Evolutionary conservation across 2,797 vertebrate species (phyloP).

Genomic region (Naso thynnoides): DNA sequence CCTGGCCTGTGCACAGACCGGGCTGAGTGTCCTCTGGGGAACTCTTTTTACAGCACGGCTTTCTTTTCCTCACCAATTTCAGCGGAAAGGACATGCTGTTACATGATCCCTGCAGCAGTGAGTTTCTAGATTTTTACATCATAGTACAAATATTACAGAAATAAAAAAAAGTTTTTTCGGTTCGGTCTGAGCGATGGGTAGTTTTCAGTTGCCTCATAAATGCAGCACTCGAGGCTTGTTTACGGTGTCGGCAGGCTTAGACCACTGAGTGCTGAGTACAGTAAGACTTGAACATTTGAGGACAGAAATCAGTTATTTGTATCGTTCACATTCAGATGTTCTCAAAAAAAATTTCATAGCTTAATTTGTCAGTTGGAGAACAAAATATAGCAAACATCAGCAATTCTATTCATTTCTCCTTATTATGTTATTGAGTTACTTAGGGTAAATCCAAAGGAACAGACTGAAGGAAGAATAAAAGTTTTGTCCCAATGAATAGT

Average conservation of each 20-base stretch:
- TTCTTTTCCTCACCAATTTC: conserved; percentile 44
- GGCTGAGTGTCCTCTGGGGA: conserved; percentile 52
- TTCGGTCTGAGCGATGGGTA: background rate
- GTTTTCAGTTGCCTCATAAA: background rate
- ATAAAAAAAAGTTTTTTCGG: background rate
- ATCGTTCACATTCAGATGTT: too few species aligned
- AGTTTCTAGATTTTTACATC: conserved; percentile 35
- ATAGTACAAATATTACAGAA: conserved; percentile 11
- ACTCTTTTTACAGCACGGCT: conserved; percentile 22
- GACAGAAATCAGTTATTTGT: background rate
- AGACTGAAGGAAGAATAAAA: too few species aligned
- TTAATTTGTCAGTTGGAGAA: background rate
- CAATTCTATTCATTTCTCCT: background rate
- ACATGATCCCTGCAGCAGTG: conserved; percentile 45
- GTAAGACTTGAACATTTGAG: too few species aligned
- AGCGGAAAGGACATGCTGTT: conserved; percentile 33
- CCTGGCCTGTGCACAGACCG: conserved; percentile 41
- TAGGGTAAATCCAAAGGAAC: background rate
- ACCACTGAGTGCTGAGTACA: too few species aligned
- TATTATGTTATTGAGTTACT: background rate
- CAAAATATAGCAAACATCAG: background rate
- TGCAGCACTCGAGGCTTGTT: background rate
- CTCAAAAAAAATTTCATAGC: background rate
- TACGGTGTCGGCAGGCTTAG: background rate
- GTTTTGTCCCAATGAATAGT: too few species aligned